phyloP scores from a whole-genome alignment of 2,113 vertebrate genomes.

The Hypocryptadius cinnamomeus region DNA sequence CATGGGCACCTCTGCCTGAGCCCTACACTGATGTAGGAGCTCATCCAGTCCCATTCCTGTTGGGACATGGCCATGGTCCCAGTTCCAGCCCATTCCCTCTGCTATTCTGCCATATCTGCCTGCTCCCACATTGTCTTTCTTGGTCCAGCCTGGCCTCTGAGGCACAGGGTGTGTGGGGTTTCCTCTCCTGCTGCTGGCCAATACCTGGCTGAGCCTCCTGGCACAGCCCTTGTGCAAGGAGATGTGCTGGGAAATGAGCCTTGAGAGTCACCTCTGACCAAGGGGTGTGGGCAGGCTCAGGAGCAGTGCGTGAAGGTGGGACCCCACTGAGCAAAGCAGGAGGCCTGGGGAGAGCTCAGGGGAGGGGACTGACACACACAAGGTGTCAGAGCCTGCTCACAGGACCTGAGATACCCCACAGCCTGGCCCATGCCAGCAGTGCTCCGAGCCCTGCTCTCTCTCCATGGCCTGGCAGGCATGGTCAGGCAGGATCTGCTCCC shows the following conservation, averaged over 20 bases:
- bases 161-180: background rate
- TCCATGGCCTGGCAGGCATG: accelerated
- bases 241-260: accelerated
- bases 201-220: background rate
- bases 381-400: background rate
- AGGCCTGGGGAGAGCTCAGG: background rate
- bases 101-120: background rate
- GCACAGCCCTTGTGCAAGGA: background rate
- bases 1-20: background rate
- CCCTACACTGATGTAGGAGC: background rate
- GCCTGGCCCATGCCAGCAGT: background rate
- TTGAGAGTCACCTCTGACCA: background rate
- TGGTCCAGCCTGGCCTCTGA: background rate
- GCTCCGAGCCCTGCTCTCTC: background rate
- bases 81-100: background rate
- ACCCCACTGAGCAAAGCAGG: background rate
- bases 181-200: background rate
- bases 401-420: background rate
- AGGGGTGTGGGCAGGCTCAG: background rate
- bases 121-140: background rate
- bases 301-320: background rate
- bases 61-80: background rate
- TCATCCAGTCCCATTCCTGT: background rate
- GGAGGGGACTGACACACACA: background rate
- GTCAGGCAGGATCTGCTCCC: background rate